Evolutionary conservation across 1,140 invertebrate species (phyloP).

Genomic region (Atta colombica): DNA sequence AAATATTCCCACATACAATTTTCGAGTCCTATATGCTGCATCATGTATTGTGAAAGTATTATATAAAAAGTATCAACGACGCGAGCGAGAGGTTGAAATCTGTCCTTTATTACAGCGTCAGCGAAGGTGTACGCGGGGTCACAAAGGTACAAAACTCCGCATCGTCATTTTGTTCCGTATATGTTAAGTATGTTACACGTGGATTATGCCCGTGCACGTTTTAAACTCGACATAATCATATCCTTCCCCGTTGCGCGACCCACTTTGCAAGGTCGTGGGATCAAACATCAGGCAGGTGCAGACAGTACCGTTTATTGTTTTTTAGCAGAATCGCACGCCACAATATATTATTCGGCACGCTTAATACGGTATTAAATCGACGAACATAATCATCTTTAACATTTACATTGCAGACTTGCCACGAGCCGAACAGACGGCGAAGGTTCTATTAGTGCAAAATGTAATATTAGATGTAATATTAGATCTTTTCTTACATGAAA

Average conservation of each 20-base stretch:
- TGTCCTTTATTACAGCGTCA: conserved; percentile 6
- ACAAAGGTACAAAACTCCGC: conserved; percentile 35
- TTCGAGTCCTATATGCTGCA: neutral
- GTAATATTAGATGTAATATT: neutral
- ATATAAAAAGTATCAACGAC: conserved; percentile 18
- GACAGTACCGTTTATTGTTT: conserved; percentile 68
- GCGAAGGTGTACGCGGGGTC: conserved; percentile 12
- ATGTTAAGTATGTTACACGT: conserved; percentile 79
- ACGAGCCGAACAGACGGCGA: conserved; percentile 19
- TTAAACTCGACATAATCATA: conserved; percentile 74
- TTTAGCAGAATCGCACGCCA: conserved; percentile 22
- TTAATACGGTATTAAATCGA: conserved; percentile 33
- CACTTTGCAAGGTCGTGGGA: conserved; percentile 79
- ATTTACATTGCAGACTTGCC: conserved; percentile 33
- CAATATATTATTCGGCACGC: conserved; percentile 47
- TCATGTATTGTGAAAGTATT: conserved; percentile 29
- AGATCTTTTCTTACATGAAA: neutral
- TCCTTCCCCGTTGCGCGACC: conserved; percentile 78
- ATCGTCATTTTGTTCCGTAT: conserved; percentile 75
- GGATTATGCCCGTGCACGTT: conserved; percentile 76
- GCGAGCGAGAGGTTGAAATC: conserved; percentile 7
- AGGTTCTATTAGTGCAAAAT: conserved; percentile 19
- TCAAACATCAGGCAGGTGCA: conserved; percentile 66
- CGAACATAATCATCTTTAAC: conserved; percentile 33
- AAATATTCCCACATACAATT: conserved; percentile 8